phyloP scores from a whole-genome alignment of 2,113 vertebrate species.

The Dicrurus megarhynchus region DNA sequence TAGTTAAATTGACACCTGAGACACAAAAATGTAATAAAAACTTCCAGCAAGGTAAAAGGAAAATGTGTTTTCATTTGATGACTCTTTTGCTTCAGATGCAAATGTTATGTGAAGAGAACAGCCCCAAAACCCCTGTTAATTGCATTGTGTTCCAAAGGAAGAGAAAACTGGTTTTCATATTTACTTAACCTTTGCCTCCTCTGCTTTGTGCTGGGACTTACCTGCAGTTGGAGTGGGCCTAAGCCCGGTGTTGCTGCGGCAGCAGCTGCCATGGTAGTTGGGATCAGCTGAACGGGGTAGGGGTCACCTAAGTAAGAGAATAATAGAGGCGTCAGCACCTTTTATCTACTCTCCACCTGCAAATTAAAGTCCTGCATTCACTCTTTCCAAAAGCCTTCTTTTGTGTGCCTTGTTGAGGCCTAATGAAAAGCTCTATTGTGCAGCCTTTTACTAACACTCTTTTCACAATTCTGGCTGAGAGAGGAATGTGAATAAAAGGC shows the following conservation, averaged over 20 bases:
- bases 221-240: slow-evolving; percentile 96
- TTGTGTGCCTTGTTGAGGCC: slow-evolving; percentile 82
- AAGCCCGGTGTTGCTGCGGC: slow-evolving; percentile 92
- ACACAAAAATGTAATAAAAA: not conserved
- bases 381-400: slow-evolving; percentile 87
- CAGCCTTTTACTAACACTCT: slow-evolving; percentile 89
- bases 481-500: slow-evolving; percentile 85
- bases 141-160: not conserved
- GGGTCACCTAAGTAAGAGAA: slow-evolving; percentile 91
- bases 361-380: slow-evolving; percentile 81
- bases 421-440: slow-evolving; percentile 95
- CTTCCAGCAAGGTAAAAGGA: not conserved
- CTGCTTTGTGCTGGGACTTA: slow-evolving; percentile 71
- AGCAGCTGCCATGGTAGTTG: slow-evolving; percentile 96
- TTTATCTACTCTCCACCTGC: slow-evolving; percentile 85
- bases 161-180: slow-evolving; percentile 46
- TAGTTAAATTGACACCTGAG: not conserved
- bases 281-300: slow-evolving; percentile 98
- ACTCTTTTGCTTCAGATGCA: not conserved
- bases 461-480: slow-evolving; percentile 83
- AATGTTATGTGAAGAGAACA: not conserved
- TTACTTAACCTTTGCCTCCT: slow-evolving; percentile 69
- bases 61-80: fast-evolving
- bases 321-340: slow-evolving; percentile 80
- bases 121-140: not conserved